A percentile compares a stretch with the other conserved stretches of the same genome.
phyloP scores from a whole-genome alignment of 2,797 vertebrate genomes.

The Lateolabrax maculatus region DNA sequence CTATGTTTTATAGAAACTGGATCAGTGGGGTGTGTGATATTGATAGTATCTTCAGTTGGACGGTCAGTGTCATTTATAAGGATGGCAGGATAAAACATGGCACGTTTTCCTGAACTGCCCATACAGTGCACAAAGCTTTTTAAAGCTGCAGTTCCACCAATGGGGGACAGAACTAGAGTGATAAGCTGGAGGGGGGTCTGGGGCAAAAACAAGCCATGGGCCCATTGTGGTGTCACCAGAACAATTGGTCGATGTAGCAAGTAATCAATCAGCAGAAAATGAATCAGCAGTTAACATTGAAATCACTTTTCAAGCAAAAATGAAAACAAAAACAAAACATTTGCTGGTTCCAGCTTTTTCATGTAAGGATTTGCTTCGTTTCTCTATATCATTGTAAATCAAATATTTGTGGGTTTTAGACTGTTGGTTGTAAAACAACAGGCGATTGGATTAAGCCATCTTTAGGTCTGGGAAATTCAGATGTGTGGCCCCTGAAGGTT shows the following conservation, averaged over 20 bases:
- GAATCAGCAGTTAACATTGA: neutral
- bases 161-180: neutral
- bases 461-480: neutral
- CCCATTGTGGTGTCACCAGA: neutral
- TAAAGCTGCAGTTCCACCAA: neutral
- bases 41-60: constrained; percentile 18
- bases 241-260: neutral
- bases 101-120: neutral
- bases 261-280: neutral
- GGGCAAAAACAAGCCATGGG: neutral
- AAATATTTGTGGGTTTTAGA: neutral
- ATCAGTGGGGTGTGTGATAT: constrained; percentile 19
- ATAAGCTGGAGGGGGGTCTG: neutral
- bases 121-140: neutral
- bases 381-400: neutral
- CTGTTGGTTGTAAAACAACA: neutral
- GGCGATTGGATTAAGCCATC: neutral
- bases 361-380: neutral
- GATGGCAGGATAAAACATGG: constrained; percentile 2
- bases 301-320: neutral
- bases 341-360: neutral
- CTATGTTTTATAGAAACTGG: neutral
- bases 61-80: constrained; percentile 18
- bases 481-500: neutral
- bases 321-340: neutral